Percentiles rank a stretch among this genome's conserved stretches.
Evolutionary conservation across 2,797 vertebrate species (phyloP).

Genomic region (Graptemys geographica): DNA sequence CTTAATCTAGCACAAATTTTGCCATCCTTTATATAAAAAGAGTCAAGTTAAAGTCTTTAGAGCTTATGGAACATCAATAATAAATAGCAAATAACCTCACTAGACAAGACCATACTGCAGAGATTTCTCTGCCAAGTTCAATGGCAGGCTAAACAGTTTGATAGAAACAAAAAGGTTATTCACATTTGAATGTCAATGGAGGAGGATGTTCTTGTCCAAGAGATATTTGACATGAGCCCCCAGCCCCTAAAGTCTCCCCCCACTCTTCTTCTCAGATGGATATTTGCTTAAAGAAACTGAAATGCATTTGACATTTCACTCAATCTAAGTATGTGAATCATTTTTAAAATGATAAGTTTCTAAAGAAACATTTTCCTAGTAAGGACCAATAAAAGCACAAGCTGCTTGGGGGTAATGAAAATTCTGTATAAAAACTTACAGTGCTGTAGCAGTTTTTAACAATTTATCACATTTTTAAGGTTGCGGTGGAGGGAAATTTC

Average conservation of each 20-base stretch:
- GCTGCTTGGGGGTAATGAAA: background rate
- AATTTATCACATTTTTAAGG: background rate
- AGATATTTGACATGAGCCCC: background rate
- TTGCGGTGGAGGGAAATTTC: background rate
- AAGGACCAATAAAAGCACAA: background rate
- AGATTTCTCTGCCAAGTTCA: background rate
- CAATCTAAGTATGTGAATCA: rapidly evolving
- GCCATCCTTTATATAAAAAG: rapidly evolving
- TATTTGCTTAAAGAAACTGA: background rate
- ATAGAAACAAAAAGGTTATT: background rate
- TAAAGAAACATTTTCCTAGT: background rate
- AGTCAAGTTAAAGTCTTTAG: background rate
- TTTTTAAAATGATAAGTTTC: background rate
- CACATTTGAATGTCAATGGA: rapidly evolving
- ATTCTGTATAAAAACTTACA: background rate
- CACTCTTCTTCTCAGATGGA: rapidly evolving
- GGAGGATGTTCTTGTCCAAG: background rate
- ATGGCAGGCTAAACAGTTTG: background rate
- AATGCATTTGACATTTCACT: background rate
- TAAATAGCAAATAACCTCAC: background rate
- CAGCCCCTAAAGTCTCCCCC: background rate
- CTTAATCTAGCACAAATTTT: rapidly evolving
- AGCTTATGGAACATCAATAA: background rate
- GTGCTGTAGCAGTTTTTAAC: background rate
- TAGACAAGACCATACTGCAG: rapidly evolving